Conservation (phyloP, 2,797 vertebrate genomes). For the Enteromius treurensis region DNA sequence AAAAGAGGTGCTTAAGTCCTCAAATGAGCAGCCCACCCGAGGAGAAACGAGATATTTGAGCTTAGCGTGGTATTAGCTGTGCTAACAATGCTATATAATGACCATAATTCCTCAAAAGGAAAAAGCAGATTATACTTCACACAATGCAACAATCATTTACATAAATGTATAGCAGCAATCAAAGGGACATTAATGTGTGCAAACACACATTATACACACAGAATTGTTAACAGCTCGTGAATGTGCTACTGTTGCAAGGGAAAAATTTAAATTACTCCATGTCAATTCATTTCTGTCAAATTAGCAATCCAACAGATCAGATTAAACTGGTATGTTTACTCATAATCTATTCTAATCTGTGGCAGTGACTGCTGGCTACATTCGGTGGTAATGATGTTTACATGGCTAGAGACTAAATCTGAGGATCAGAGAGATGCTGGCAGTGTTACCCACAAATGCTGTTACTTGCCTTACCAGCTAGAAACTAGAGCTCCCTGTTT, state of each 20-base stretch:
- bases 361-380: slow-evolving; percentile 67
- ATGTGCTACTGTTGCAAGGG: slow-evolving; percentile 17
- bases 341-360: slow-evolving; percentile 82
- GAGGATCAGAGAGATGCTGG: slow-evolving; percentile 57
- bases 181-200: slow-evolving; percentile 1
- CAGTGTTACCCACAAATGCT: slow-evolving; percentile 70
- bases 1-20: slow-evolving; percentile 12
- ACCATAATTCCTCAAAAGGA: slow-evolving; percentile 52
- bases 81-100: slow-evolving; percentile 47
- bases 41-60: slow-evolving; percentile 17
- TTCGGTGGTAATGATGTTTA: slow-evolving; percentile 70
- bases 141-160: slow-evolving; percentile 42
- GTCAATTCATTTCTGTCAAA: slow-evolving; percentile 61
- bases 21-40: slow-evolving; percentile 23
- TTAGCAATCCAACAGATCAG: slow-evolving; percentile 73
- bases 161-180: slow-evolving; percentile 34
- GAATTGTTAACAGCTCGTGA: slow-evolving; percentile 7
- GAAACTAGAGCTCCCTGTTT: background rate
- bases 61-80: slow-evolving; percentile 17
- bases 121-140: slow-evolving; percentile 49
- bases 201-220: background rate
- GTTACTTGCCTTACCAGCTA: background rate
- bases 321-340: slow-evolving; percentile 80
- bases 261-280: slow-evolving; percentile 34
- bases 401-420: slow-evolving; percentile 66